A percentile compares a stretch with the other conserved stretches of the same genome.
Conservation (phyloP, 2,888 invertebrate genomes). For the Epistrophe grossulariae region DNA sequence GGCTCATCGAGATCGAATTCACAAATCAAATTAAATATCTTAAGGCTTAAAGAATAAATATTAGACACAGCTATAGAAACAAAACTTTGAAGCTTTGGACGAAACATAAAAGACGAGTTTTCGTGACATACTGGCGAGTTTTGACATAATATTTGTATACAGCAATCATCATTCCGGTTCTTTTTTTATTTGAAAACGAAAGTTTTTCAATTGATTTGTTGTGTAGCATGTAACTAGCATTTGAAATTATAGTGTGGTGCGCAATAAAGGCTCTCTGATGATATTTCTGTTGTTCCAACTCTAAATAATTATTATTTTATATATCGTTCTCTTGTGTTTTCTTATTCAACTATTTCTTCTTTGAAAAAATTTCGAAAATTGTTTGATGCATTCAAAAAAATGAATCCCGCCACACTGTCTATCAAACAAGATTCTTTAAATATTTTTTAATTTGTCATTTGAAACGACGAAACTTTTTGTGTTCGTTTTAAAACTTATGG, state of each 20-base stretch:
- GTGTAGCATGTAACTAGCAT: neutral
- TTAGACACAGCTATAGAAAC: neutral
- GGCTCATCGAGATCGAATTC: neutral
- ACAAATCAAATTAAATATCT: conserved; percentile 12
- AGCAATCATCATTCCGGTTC: conserved; percentile 11
- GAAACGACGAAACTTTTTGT: too few relatives aligned
- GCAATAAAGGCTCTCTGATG: conserved; percentile 2
- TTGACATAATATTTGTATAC: neutral
- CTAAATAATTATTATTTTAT: neutral
- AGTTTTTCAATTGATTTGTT: conserved; percentile 3
- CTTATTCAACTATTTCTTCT: too few relatives aligned
- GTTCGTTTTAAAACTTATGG: too few relatives aligned
- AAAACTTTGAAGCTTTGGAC: neutral
- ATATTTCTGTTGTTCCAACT: neutral
- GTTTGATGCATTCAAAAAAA: too few relatives aligned
- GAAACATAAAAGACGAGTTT: conserved; percentile 21
- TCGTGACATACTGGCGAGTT: conserved; percentile 23
- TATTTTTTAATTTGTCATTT: too few relatives aligned
- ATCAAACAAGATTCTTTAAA: too few relatives aligned
- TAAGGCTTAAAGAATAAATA: neutral
- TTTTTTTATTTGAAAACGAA: conserved; percentile 33
- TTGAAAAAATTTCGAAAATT: too few relatives aligned
- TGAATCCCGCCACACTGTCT: too few relatives aligned
- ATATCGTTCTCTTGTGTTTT: too few relatives aligned
- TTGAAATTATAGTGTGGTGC: neutral